Evolutionary conservation across 64 coral and sea anemone species (phyloP), one percentile per base, ranked within the genome.

Genomic region (Pachyseris speciosa): DNA sequence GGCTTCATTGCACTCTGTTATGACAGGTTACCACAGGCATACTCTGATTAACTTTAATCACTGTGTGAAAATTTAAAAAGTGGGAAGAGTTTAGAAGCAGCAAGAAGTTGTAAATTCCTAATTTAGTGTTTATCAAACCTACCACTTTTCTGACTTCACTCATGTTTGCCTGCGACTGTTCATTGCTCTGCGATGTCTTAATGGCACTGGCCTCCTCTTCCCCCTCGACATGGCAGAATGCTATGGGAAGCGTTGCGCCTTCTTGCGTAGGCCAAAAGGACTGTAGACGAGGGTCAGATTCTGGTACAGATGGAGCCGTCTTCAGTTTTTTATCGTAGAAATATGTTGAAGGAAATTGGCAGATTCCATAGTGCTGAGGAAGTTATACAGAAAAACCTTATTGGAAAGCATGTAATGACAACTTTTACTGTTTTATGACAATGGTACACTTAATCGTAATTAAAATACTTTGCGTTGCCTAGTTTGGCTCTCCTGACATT

Each of bases 151-250:
- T 60, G 4, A 84, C 94, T 79, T 95, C 94, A 38, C 92, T 84
- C 89, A 55, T 83, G 64, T 95, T 95, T 43, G 80, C 77, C 57
- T 95, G 91, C 8, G 94, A 95, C 1, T 88, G 89, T 61, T 58
- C 83, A 22, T 89, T 89, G 40, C 94, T 95, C 22, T 91, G 59
- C 9, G 80, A 77, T 1, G 94, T 91, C n/a, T 20, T 55, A 32
- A 95, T 92, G 9, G 63, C 89, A 17, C 89, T 41, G 20, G 94
- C 87, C 27, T 95, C 44, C 12, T 95, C 94, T 38, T 74, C 37
- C 0, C 94, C 94, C 91, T 95, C 94, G 11, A 95, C 84, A 73
- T 95, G 88, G 17, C 94, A 95, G 68, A 95, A 95, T 4, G 80
- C 89, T 41, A 91, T 61, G 7, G 73, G 89, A 6, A 27, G 67